Conservation (phyloP, 2,797 vertebrate species). For the Thamnophis elegans region DNA sequence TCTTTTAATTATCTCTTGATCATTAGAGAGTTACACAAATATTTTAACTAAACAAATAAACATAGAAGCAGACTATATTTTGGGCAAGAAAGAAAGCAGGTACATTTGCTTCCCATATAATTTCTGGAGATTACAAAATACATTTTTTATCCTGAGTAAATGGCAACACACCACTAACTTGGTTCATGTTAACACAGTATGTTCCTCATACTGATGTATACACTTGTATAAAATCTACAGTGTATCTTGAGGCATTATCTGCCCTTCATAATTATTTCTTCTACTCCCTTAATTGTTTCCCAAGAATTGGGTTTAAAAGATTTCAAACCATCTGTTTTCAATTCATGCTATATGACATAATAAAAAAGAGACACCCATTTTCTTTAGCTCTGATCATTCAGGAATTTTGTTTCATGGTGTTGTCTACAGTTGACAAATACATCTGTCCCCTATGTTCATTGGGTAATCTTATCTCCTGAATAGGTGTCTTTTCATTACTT, state of each 20-base stretch:
- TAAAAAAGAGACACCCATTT: slow-evolving; percentile 24
- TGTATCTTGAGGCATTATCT: neutral
- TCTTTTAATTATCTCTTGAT: neutral
- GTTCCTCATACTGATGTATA: neutral
- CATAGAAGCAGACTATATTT: neutral
- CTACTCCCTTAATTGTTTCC: neutral
- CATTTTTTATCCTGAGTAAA: neutral
- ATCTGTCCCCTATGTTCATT: neutral
- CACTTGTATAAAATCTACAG: neutral
- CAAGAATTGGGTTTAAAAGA: slow-evolving; percentile 1
- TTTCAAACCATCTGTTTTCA: neutral
- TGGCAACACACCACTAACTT: neutral
- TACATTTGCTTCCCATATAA: neutral
- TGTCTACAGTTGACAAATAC: neutral
- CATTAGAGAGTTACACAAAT: neutral
- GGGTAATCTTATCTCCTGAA: slow-evolving; percentile 37
- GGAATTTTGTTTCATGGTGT: rapidly evolving
- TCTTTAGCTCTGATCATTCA: slow-evolving; percentile 3
- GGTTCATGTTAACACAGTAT: neutral
- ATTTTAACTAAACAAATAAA: neutral
- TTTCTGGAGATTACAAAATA: neutral
- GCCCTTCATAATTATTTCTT: neutral
- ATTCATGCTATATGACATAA: neutral
- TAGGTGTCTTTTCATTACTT: slow-evolving; percentile 28
- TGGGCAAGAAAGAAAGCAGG: neutral